phyloP scores from a whole-genome alignment of 2,797 vertebrate species.

The Pteropus rufus region DNA sequence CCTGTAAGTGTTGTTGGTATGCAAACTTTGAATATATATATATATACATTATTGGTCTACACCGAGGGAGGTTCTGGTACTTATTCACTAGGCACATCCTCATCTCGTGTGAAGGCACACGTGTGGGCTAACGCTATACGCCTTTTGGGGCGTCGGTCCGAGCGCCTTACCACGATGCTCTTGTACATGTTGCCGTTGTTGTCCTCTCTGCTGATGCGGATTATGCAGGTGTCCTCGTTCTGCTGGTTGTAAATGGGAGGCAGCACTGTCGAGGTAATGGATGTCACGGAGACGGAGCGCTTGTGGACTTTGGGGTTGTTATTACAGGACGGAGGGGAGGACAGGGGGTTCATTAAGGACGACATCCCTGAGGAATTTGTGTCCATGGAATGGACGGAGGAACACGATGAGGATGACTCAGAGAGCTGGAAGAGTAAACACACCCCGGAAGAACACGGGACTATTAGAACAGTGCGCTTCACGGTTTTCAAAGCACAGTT shows the following conservation, averaged over 20 bases:
- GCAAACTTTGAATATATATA: not conserved
- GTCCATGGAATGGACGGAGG: conserved; percentile 89
- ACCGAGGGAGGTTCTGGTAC: not conserved
- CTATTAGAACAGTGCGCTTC: not conserved
- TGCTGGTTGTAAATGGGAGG: conserved; percentile 91
- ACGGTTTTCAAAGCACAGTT: not conserved
- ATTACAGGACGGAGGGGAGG: conserved; percentile 75
- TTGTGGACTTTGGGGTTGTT: conserved; percentile 83
- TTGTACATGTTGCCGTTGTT: conserved; percentile 95
- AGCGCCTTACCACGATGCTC: conserved; percentile 91
- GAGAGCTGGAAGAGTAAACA: conserved; percentile 83
- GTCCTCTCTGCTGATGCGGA: conserved; percentile 90
- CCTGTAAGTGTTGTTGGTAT: not conserved
- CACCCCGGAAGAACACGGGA: not conserved
- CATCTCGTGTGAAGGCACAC: rapidly evolving
- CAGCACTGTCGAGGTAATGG: conserved; percentile 81
- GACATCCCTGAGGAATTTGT: conserved; percentile 85
- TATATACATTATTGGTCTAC: not conserved
- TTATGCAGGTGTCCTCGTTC: conserved; percentile 90
- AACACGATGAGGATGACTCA: conserved; percentile 87
- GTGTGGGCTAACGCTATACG: rapidly evolving
- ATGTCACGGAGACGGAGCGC: conserved; percentile 81
- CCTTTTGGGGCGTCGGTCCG: rapidly evolving
- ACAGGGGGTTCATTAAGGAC: conserved; percentile 65
- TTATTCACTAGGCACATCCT: rapidly evolving